Evolutionary conservation across 2,797 vertebrate genomes (phyloP), one percentile per base, ranked within the genome.

Genomic region (Emys orbicularis): DNA sequence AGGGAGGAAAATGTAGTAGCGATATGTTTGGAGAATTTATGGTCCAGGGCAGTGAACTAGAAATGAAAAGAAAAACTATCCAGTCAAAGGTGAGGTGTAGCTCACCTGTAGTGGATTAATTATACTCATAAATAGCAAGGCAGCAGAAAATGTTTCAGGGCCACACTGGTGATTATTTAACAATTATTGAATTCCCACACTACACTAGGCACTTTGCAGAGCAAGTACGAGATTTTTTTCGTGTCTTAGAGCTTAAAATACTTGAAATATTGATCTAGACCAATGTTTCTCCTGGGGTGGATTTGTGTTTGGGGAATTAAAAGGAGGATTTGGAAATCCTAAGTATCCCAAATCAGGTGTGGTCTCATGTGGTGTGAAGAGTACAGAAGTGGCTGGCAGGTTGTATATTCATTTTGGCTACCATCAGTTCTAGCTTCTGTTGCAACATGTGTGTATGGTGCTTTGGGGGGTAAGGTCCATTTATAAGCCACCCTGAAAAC

Each of bases 1-100:
- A 83, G 54, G 25, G 74, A 95, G 21, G 7, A 90, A 11, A 87
- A 89, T 56, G 84, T 37, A 89, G 29, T 47, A 95, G 49, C 2
- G 82, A 23, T 0, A 9, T 77, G 84, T 86, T 83, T 72, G 9
- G 27, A 57, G 13, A 89, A 81, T 53, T 79, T 87, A 79, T 90
- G 12, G 79, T 89, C 15, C 19, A 59, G 31, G 3, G 7, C 44
- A 84, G 80, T 83, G 23, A 92, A 87, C 15, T 84, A 79, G 50
- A 85, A 96, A 94, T 86, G 4, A 44, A 61, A 84, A 93, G 80
- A 72, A 4, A 54, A 87, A 44, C 5, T 50, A 13, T 1, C 1
- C 65, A 25, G 4, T 13, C 9, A 88, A 93, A 88, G 19, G 68
- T 34, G 8, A 61, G 10, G 2, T 19, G 2, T 34, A 72, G 54